These are phyloP conservation scores for Okamejei kenojei DNA, from an alignment of 2,797 vertebrate species.

Conservation along the genomic window DNA sequence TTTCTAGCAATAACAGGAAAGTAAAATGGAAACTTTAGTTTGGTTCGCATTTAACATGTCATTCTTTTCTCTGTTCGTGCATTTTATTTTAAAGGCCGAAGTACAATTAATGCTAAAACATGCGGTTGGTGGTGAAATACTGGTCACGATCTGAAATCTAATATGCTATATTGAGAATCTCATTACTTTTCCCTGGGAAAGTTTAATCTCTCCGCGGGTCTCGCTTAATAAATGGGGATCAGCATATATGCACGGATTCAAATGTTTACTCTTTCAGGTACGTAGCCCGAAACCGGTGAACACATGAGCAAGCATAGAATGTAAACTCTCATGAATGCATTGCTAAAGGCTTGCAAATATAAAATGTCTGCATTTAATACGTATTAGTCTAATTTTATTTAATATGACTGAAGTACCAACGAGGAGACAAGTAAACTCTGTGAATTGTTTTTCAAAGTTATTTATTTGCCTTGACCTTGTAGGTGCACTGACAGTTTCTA, in stretches of 20 bases:
- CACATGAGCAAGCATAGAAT: neutral
- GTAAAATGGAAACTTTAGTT: neutral
- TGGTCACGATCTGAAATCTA: neutral
- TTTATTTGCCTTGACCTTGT: neutral
- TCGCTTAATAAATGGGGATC: neutral
- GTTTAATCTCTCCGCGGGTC: neutral
- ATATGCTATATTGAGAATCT: neutral
- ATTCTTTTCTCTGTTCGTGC: neutral
- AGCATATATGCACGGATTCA: neutral
- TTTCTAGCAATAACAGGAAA: neutral
- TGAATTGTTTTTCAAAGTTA: neutral
- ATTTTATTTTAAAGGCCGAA: too few relatives aligned
- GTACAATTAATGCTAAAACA: neutral
- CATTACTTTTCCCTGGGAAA: neutral
- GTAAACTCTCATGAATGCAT: neutral
- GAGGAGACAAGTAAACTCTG: neutral
- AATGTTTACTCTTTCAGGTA: constrained; percentile 9
- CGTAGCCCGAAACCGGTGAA: neutral
- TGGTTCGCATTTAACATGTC: neutral
- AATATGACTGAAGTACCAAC: neutral
- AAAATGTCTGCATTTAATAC: neutral
- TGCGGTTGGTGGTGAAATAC: neutral
- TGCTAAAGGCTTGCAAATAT: neutral
- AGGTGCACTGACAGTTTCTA: neutral
- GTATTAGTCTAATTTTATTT: neutral